These are phyloP conservation scores for Pocillopora meandrina DNA, from an alignment of 92 coral and sea anemone genomes.

Conservation along the genomic window DNA sequence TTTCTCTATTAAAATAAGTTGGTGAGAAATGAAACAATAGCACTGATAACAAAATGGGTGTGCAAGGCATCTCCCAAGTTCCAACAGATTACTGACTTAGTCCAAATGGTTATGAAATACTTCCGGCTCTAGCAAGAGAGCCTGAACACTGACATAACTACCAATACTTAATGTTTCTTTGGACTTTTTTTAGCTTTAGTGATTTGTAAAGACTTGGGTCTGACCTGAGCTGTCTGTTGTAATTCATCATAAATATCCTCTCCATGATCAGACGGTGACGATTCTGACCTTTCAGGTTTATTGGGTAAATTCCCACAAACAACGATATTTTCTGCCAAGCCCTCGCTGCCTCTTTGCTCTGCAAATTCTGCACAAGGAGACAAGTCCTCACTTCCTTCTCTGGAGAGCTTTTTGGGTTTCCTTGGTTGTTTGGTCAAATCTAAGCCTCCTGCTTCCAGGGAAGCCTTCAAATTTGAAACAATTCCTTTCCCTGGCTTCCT, in stretches of 20 bases:
- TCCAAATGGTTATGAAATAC: too few relatives aligned
- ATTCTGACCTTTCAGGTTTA: constrained; percentile 54
- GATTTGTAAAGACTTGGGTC: constrained; percentile 50
- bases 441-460: constrained; percentile 83
- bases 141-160: neutral
- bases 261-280: constrained; percentile 58
- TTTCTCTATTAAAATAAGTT: too few relatives aligned
- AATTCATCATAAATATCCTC: constrained; percentile 79
- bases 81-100: too few relatives aligned
- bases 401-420: constrained; percentile 38
- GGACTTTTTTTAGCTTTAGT: constrained; percentile 38
- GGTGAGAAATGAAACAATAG: too few relatives aligned
- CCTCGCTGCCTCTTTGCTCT: constrained; percentile 23
- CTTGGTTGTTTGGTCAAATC: constrained; percentile 63
- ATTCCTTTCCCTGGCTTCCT: constrained; percentile 33
- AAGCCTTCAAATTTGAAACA: constrained; percentile 77
- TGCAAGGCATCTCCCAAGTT: too few relatives aligned
- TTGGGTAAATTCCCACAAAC: constrained; percentile 10
- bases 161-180: constrained; percentile 17
- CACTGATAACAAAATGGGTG: too few relatives aligned
- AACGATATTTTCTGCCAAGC: constrained; percentile 18
- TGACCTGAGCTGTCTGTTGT: constrained; percentile 29
- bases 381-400: constrained; percentile 61
- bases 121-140: neutral
- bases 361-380: constrained; percentile 56